Base-by-base conservation (phyloP, 2,888 invertebrate species). In the Pyrgus malvae region DNA sequence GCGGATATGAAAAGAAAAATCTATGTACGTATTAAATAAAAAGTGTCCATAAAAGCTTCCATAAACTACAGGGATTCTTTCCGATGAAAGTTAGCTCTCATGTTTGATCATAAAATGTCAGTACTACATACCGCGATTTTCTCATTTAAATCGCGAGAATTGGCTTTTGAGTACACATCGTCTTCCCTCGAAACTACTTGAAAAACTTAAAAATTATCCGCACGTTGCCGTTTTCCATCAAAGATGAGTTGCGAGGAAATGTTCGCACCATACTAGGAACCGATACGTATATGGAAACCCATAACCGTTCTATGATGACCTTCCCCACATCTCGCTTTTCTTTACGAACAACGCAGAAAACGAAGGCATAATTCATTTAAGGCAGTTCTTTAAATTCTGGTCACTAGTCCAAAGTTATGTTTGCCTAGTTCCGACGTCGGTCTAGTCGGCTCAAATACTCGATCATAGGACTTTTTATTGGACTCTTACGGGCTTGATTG, bases 181-280 rank as follows among this genome's bases (percentile, higher is more conserved):
- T 29, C 23, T 48, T 48, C 25, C 19, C 37, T 40, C 29, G 29
- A 19, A 19, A 48, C 40, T 48, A 29, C 11, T 29, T 48, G 23
- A 48, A 49, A 49, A 49, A 49, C 12, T 40, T 37, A 37, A 9
- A 21, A 37, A 37, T 48, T 49, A 40, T 29, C 29, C 29, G 29
- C 48, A 49, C 48, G 40, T 29, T 5, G 38, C 11, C 48, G 37
- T 37, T 48, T 37, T 27, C 38, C 57, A 45, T 51, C 51, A 48
- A 31, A 58, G 55, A 59, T 50, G 58, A 51, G 48, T 60, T 48
- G 56, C 54, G 55, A 56, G 57, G 55, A 63, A 63, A 61, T 60
- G 51, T 42, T 37, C 33, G 21, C 25, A 8, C 59, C 57, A 33
- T 53, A 59, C 35, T 49, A 56, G 58, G 60, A 29, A 48, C 27